A percentile compares a stretch with the other conserved stretches of the same genome.
These are phyloP conservation scores for Eriocheir sinensis DNA, from an alignment of 1,140 invertebrate genomes.

Conservation along the genomic window DNA sequence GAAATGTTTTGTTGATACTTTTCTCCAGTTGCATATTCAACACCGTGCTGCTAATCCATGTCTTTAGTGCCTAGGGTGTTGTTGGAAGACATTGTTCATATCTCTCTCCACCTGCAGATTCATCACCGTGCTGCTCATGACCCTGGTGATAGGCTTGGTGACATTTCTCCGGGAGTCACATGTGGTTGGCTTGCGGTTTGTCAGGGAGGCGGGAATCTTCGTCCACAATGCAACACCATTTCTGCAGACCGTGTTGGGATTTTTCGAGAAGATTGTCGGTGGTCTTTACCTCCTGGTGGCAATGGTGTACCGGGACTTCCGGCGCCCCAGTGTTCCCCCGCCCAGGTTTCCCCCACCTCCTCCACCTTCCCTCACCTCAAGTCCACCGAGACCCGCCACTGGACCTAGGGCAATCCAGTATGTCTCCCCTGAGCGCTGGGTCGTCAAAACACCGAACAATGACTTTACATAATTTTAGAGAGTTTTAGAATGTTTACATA, in stretches of 20 bases:
- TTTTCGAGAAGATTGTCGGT: conserved; percentile 67
- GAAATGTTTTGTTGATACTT: background rate
- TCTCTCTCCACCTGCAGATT: conserved; percentile 48
- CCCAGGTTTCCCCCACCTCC: background rate
- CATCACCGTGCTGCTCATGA: conserved; percentile 54
- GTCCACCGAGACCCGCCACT: background rate
- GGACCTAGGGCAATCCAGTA: conserved; percentile 51
- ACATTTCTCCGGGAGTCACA: conserved; percentile 52
- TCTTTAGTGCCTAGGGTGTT: no score
- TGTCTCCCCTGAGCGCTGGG: conserved; percentile 67
- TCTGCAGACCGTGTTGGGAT: conserved; percentile 51
- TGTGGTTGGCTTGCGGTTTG: conserved; percentile 33
- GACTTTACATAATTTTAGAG: background rate
- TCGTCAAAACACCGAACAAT: conserved; percentile 50
- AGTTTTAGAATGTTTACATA: background rate
- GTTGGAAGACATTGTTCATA: background rate
- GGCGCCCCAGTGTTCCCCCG: conserved; percentile 42
- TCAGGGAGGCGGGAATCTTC: conserved; percentile 62
- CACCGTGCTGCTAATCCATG: conserved; percentile 53
- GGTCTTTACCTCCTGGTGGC: conserved; percentile 70
- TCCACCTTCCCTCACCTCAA: background rate
- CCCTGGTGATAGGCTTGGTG: conserved; percentile 63
- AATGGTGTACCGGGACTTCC: conserved; percentile 66
- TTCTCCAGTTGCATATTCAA: conserved; percentile 47
- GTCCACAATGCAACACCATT: conserved; percentile 72